Conservation (phyloP, 1,140 invertebrate genomes). For the Papilio polyxenes region DNA sequence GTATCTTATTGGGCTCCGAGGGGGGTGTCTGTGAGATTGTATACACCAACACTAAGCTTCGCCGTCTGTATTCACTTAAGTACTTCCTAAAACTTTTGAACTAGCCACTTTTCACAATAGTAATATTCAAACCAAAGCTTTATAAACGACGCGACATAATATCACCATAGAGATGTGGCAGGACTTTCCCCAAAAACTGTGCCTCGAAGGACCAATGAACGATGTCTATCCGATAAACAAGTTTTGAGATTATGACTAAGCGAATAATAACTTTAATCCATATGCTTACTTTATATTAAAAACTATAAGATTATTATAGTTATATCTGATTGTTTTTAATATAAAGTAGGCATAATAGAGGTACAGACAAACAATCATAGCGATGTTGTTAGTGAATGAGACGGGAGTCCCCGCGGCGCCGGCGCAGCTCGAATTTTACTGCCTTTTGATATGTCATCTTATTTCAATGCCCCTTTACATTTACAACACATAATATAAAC, state of each 20-base stretch:
- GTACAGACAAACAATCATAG: constrained; percentile 27
- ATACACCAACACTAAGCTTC: constrained; percentile 42
- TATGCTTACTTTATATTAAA: too few species aligned
- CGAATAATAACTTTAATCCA: too few species aligned
- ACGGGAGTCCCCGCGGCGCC: constrained; percentile 33
- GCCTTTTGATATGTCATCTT: constrained; percentile 43
- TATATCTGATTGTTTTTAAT: too few species aligned
- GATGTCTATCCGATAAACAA: too few species aligned
- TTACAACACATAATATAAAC: constrained; percentile 38
- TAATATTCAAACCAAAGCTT: too few species aligned
- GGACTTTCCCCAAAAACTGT: too few species aligned
- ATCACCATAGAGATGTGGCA: too few species aligned
- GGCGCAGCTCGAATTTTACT: constrained; percentile 39
- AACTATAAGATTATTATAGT: too few species aligned
- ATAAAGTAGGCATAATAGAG: background rate
- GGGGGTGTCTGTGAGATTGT: constrained; percentile 50
- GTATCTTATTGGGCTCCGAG: constrained; percentile 48
- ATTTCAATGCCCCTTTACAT: constrained; percentile 38
- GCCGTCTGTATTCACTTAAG: background rate
- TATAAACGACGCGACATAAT: too few species aligned
- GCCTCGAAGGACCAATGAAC: too few species aligned
- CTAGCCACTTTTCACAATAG: too few species aligned
- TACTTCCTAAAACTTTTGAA: background rate
- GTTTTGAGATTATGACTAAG: too few species aligned
- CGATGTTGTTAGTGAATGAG: constrained; percentile 16